Conservation (phyloP, 2,888 invertebrate genomes). For the Xiphydria camelus region DNA sequence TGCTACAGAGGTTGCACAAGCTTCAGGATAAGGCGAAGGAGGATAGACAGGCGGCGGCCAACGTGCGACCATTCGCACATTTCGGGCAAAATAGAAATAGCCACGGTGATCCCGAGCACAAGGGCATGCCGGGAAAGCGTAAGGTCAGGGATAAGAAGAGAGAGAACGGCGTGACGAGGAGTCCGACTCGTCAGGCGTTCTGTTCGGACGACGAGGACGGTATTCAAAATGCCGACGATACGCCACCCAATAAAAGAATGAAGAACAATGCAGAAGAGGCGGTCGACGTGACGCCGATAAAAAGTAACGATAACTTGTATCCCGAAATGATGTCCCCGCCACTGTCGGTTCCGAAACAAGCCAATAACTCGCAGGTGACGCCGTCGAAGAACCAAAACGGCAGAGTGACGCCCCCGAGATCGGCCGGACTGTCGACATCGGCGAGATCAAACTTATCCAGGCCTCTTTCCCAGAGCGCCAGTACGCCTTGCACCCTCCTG, state of each 20-base stretch:
- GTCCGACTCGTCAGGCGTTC: conserved; percentile 26
- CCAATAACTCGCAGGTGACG: conserved; percentile 30
- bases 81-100: conserved; percentile 52
- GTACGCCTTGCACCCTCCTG: conserved; percentile 25
- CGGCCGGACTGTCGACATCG: conserved; percentile 16
- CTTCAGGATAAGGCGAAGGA: conserved; percentile 65
- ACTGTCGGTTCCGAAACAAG: conserved; percentile 39
- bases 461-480: conserved; percentile 19
- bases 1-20: conserved; percentile 80
- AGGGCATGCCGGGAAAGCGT: conserved; percentile 47
- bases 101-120: conserved; percentile 40
- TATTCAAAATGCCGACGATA: conserved; percentile 29
- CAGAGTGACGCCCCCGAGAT: conserved; percentile 20
- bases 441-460: conserved; percentile 22
- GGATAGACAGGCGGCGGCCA: conserved; percentile 44
- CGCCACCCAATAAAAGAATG: conserved; percentile 42
- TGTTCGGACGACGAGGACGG: conserved; percentile 39
- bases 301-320: conserved; percentile 35
- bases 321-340: conserved; percentile 57
- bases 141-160: conserved; percentile 44
- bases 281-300: conserved; percentile 33
- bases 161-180: conserved; percentile 41
- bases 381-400: conserved; percentile 20
- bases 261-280: conserved; percentile 34
- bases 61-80: conserved; percentile 63